Conservation (phyloP, 2,113 vertebrate species). For the Gallinago paraguaiae region DNA sequence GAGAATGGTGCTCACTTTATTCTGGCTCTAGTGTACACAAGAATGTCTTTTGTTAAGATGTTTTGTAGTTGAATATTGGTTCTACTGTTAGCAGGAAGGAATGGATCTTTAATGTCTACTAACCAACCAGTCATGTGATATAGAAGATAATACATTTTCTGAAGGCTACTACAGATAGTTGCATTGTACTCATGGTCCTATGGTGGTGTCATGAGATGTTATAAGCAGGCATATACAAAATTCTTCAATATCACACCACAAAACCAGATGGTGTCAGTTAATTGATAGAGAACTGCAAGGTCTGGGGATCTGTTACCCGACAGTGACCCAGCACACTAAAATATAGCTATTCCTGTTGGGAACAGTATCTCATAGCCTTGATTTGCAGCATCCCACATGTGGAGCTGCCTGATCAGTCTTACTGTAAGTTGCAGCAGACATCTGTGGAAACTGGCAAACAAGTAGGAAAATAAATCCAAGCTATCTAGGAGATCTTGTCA, state of each 20-base stretch:
- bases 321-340: accelerated
- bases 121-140: accelerated
- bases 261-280: background rate
- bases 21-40: background rate
- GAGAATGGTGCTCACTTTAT: background rate
- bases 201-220: background rate
- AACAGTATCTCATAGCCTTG: background rate
- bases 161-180: background rate
- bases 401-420: background rate
- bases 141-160: background rate
- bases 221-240: background rate
- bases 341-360: background rate
- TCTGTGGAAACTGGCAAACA: background rate
- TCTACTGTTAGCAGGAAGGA: accelerated
- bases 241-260: background rate
- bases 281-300: background rate
- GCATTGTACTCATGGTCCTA: background rate
- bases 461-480: background rate
- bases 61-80: background rate
- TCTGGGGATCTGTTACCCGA: background rate
- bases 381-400: background rate
- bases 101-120: background rate
- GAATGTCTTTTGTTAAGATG: background rate
- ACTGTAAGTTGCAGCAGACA: background rate
- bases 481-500: background rate